Evolutionary conservation across 2,888 invertebrate genomes (phyloP).

Genomic region (Masnerella sp.): DNA sequence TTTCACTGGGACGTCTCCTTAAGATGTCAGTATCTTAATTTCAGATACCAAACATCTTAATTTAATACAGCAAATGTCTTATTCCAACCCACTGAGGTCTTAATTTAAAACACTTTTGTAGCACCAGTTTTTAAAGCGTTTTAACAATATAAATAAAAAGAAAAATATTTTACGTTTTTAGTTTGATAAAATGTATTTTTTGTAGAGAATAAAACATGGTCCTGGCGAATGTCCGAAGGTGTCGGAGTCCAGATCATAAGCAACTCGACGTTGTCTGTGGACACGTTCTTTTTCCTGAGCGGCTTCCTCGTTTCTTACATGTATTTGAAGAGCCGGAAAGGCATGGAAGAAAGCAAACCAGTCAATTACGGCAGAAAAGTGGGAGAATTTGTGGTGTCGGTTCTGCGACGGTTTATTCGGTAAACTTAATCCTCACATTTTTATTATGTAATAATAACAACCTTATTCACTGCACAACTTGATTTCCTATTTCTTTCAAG

Average conservation of each 20-base stretch:
- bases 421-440: slow-evolving; percentile 60
- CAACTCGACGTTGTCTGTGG: slow-evolving; percentile 78
- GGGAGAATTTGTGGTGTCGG: slow-evolving; percentile 62
- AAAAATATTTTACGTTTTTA: not conserved
- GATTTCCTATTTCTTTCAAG: no score
- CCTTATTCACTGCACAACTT: no score
- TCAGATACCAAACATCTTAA: no score
- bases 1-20: no score
- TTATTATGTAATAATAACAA: slow-evolving; percentile 23
- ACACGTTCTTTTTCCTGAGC: slow-evolving; percentile 78
- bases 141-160: not conserved
- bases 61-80: no score
- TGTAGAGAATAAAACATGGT: slow-evolving; percentile 73
- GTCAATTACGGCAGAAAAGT: slow-evolving; percentile 54
- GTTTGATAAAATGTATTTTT: not conserved
- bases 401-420: slow-evolving; percentile 77
- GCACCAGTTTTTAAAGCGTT: no score
- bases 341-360: slow-evolving; percentile 54
- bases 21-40: no score
- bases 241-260: slow-evolving; percentile 75
- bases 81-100: no score
- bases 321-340: slow-evolving; percentile 63
- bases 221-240: slow-evolving; percentile 72
- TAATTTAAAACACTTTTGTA: no score
- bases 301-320: slow-evolving; percentile 71